Evolutionary conservation across 2,797 vertebrate genomes (phyloP).

Genomic region (Phalanger gymnotis): DNA sequence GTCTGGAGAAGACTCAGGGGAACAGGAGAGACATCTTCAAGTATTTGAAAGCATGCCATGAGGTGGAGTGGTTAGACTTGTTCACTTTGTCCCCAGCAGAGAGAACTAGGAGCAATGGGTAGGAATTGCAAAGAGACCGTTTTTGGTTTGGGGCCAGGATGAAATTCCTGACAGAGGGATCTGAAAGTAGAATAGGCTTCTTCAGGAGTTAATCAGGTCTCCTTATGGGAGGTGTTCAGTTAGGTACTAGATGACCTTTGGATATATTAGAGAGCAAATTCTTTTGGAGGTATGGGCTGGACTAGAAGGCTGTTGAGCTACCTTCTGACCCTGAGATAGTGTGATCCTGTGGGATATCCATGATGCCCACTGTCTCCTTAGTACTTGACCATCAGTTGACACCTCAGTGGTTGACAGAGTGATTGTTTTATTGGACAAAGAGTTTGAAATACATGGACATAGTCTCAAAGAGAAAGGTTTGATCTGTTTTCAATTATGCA

Average conservation of each 20-base stretch:
- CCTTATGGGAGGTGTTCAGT: too few relatives aligned
- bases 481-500: neutral
- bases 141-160: neutral
- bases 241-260: neutral
- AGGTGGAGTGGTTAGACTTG: neutral
- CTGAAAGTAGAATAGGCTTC: neutral
- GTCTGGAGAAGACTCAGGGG: neutral
- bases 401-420: constrained; percentile 5
- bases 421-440: neutral
- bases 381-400: neutral
- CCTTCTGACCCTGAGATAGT: neutral
- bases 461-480: neutral
- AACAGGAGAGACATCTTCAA: neutral
- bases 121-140: neutral
- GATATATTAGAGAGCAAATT: neutral
- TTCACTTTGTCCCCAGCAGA: neutral
- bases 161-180: neutral
- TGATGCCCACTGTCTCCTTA: neutral
- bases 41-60: neutral
- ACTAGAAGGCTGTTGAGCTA: neutral
- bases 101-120: neutral
- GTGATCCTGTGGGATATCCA: neutral
- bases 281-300: neutral
- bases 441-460: neutral
- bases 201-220: neutral